Base-by-base conservation (phyloP, 2,113 vertebrate genomes). In the Indri indri region DNA sequence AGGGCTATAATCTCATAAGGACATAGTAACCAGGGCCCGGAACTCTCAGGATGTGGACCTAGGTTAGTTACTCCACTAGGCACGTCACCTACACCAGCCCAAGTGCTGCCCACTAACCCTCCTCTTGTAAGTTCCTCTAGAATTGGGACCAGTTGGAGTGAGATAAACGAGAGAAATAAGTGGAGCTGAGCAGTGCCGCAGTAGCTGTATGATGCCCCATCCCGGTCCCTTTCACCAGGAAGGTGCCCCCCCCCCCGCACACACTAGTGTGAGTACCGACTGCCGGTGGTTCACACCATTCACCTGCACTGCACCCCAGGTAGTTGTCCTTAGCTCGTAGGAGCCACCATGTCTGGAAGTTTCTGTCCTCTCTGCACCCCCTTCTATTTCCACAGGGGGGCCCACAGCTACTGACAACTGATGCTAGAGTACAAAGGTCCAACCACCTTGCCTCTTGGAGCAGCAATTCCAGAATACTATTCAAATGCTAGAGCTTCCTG, bases 261-360 rank as follows among this genome's bases (percentile, higher is more conserved):
- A 54, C 25, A 10, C 16, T 18, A 34, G 52, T 87, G 42, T 34
- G 42, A 32, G 68, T 68, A 8, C 27, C 13, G 65, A 47, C 18
- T 59, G 7, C 20, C 1, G 1, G 4, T 0, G 18, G 17, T n/a
- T 40, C 20, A 52, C 25, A 34, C 16, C 17, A 13, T 25, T 65
- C 27, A 13, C 5, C 2, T 22, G 8, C 66, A 57, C 2, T 42
- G 27, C 8, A 70, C 20, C 70, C 18, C 23, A 57, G 18, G 45
- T 17, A 47, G 20, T 45, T 73, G 37, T 74, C 37, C 25, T 42
- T 54, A 23, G 20, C 3, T 32, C 25, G 4, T 12, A 34, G 57
- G n/a, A 32, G 30, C 22, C 7, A 9, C 50, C 45, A 66, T 54
- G 50, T 22, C 23, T 32, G 8, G 37, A 61, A 1, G 7, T 6